These are phyloP conservation scores for Bedellia somnulentella DNA, from an alignment of 2,888 invertebrate species.

Conservation along the genomic window DNA sequence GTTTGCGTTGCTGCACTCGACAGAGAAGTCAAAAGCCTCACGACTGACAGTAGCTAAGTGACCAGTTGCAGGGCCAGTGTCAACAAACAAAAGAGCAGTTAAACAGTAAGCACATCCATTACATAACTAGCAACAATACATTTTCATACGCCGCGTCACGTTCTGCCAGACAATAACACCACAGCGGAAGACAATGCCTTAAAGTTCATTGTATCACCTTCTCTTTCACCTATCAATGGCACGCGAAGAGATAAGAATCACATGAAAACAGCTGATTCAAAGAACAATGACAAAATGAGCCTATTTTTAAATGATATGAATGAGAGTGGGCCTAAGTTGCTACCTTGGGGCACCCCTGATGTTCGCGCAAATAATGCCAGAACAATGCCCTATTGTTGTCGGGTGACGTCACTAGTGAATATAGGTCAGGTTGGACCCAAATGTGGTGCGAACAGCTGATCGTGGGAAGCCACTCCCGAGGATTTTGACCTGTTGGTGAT, in stretches of 20 bases:
- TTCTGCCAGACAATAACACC: slow-evolving; percentile 19
- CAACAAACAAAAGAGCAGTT: slow-evolving; percentile 1
- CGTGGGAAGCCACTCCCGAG: slow-evolving; percentile 25
- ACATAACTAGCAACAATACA: slow-evolving; percentile 33
- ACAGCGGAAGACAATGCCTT: slow-evolving; percentile 4
- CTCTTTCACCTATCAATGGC: slow-evolving; percentile 39
- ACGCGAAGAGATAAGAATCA: slow-evolving; percentile 35
- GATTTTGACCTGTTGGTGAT: background rate
- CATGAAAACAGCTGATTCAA: slow-evolving; percentile 46
- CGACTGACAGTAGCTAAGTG: too few species aligned
- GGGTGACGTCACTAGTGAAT: slow-evolving; percentile 50
- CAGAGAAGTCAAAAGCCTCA: too few species aligned
- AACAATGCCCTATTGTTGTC: slow-evolving; percentile 59
- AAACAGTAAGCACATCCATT: slow-evolving; percentile 10
- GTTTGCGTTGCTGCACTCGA: too few species aligned
- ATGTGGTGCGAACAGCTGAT: slow-evolving; percentile 47
- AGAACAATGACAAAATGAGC: slow-evolving; percentile 50
- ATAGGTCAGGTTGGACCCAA: slow-evolving; percentile 53
- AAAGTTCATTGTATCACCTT: slow-evolving; percentile 37
- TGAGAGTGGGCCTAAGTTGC: slow-evolving; percentile 13
- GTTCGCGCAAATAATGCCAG: slow-evolving; percentile 52
- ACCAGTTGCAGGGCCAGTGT: background rate
- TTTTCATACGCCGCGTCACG: slow-evolving; percentile 25
- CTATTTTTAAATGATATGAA: too few species aligned
- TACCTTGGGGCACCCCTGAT: slow-evolving; percentile 51